These are phyloP conservation scores for Polyodon spathula DNA, from an alignment of 2,113 vertebrate species.

Conservation along the genomic window DNA sequence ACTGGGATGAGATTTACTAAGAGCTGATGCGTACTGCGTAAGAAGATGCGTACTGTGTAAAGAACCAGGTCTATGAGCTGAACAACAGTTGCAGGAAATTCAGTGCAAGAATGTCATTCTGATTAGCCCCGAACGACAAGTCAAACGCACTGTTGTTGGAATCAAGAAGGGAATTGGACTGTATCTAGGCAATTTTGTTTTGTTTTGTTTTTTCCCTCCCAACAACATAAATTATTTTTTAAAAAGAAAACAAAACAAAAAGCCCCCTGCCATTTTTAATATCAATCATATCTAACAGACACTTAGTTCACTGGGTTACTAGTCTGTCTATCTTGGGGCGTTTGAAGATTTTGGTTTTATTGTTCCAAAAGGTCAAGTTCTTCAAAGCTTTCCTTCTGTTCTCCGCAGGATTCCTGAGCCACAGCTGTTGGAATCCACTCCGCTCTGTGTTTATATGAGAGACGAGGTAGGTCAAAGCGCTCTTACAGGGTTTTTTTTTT, in stretches of 20 bases:
- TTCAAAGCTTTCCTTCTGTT: constrained; percentile 17
- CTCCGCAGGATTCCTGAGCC: constrained; percentile 50
- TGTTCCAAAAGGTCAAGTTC: constrained; percentile 35
- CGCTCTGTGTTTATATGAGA: constrained; percentile 66
- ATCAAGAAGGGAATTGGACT: too few species aligned
- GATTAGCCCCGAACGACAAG: too few species aligned
- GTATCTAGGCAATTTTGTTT: too few species aligned
- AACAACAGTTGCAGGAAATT: too few species aligned
- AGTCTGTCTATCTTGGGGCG: not conserved
- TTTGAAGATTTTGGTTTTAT: constrained; percentile 42
- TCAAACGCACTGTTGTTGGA: too few species aligned
- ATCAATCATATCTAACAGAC: constrained; percentile 43
- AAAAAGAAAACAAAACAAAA: constrained; percentile 5
- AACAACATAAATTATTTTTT: constrained; percentile 14
- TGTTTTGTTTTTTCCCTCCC: too few species aligned
- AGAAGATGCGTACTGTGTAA: too few species aligned
- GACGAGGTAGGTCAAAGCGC: constrained; percentile 57
- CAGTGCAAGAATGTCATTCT: too few species aligned
- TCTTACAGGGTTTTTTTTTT: constrained; percentile 8
- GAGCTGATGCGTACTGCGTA: too few species aligned
- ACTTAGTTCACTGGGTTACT: constrained; percentile 44
- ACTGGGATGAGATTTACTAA: too few species aligned
- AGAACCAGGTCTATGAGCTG: too few species aligned
- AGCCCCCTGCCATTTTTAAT: constrained; percentile 39
- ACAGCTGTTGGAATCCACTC: constrained; percentile 38